Base-by-base conservation (phyloP, 2,797 vertebrate species). In the Euthynnus affinis region DNA sequence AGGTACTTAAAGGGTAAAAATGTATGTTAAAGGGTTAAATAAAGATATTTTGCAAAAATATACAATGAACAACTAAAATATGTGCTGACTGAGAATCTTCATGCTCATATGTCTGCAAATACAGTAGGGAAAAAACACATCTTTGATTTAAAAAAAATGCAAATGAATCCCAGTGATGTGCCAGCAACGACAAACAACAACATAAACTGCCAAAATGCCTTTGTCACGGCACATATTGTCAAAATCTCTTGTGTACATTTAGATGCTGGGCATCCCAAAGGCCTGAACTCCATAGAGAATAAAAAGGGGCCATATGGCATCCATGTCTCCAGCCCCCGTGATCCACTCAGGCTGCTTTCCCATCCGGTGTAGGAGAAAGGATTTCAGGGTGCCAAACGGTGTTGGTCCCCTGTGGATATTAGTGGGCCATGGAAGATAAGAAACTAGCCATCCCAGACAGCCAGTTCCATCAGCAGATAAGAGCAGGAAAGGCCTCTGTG, bases 231-330 rank as follows among this genome's bases (percentile, higher is more conserved):
- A 59, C 77, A 63, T 49, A 75, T 78, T 81, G 82, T 80, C 74
- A 74, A 76, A 84, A 66, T 86, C 87, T 84, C 90, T 56, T 18
- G 71, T 88, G 87, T 85, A 64, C 86, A 25, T 91, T 90, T 81
- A 88, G 78, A 90, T 55, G 62, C 71, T 27, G 66, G 85, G 78
- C 76, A 78, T 88, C 90, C 88, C 87, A 89, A 79, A 91, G 90
- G 85, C 83, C 84, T 56, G 6, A 80, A 81, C 78, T 92, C 92
- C 90, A 69, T 83, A 37, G 93, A 88, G 92, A 88, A 90, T 87
- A 80, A 83, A 84, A 80, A 42, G 42, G 60, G 87, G 87, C 88
- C 94, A 94, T 94, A 94, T 94, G 94, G 95, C 90, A 92, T 78
- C 83, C 83, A 87, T 73, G 85, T 89, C 88, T 80, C 68, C 76